phyloP scores from a whole-genome alignment of 2,888 invertebrate genomes.

The Chydorus sphaericus region DNA sequence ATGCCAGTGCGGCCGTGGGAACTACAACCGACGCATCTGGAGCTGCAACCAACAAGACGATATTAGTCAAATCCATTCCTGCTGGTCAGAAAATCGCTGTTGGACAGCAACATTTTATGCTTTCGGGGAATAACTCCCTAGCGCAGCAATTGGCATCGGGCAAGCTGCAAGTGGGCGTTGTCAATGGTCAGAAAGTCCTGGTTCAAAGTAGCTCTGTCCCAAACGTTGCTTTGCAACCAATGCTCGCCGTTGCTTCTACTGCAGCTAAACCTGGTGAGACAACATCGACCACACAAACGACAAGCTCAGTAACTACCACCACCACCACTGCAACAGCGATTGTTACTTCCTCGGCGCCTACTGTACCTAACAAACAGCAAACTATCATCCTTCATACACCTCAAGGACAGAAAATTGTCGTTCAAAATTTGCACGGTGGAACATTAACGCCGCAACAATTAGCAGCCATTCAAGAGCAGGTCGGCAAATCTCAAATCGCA shows the following conservation, averaged over 20 bases:
- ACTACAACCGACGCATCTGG: slow-evolving; percentile 22
- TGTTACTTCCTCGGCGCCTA: slow-evolving; percentile 37
- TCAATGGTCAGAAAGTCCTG: slow-evolving; percentile 71
- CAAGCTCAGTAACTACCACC: slow-evolving; percentile 3
- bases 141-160: slow-evolving; percentile 69
- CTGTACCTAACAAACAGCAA: not conserved
- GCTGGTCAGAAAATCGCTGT: slow-evolving; percentile 24
- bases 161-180: slow-evolving; percentile 66
- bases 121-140: slow-evolving; percentile 26
- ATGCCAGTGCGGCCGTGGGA: slow-evolving; percentile 19
- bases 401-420: slow-evolving; percentile 68
- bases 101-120: slow-evolving; percentile 21
- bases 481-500: too few relatives aligned
- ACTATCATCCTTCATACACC: slow-evolving; percentile 42
- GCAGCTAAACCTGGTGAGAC: slow-evolving; percentile 1
- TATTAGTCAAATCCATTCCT: slow-evolving; percentile 21
- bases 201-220: too few relatives aligned
- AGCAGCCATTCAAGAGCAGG: slow-evolving; percentile 68
- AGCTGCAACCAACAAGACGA: slow-evolving; percentile 25
- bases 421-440: slow-evolving; percentile 69
- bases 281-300: slow-evolving; percentile 1
- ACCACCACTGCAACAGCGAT: slow-evolving; percentile 3
- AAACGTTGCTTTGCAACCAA: slow-evolving; percentile 31
- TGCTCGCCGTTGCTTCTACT: not conserved
- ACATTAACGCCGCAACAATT: slow-evolving; percentile 68